phyloP scores from a whole-genome alignment of 2,113 vertebrate genomes.

The Okapia johnstoni region DNA sequence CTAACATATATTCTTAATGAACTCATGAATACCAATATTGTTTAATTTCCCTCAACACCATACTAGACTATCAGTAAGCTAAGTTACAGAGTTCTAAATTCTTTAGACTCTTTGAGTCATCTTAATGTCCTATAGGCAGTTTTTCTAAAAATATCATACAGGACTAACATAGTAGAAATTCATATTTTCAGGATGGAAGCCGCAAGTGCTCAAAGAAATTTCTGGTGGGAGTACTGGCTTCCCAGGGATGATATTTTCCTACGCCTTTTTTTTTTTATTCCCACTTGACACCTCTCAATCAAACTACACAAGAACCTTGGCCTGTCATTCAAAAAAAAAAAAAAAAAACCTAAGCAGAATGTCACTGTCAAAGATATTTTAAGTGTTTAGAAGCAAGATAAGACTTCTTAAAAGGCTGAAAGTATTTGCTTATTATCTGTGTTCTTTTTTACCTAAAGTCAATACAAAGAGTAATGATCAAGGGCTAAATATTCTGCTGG shows the following conservation, averaged over 20 bases:
- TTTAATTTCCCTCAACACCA: neutral
- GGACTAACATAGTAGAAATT: neutral
- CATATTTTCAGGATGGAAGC: neutral
- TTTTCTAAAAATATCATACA: conserved; percentile 30
- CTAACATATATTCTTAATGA: neutral
- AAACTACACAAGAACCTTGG: neutral
- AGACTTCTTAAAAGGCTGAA: neutral
- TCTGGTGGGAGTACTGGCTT: neutral
- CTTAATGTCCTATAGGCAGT: neutral
- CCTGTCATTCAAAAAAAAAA: neutral
- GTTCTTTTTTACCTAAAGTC: neutral
- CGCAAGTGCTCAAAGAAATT: neutral
- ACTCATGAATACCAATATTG: neutral
- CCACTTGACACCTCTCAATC: conserved; percentile 31
- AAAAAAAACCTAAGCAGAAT: neutral
- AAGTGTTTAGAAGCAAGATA: neutral
- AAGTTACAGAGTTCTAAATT: neutral
- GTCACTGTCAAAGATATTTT: neutral
- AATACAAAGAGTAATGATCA: neutral
- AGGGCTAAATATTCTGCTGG: neutral
- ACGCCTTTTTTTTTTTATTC: neutral
- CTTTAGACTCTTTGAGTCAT: neutral
- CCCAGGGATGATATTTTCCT: neutral
- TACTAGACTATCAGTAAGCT: neutral
- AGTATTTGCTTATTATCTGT: neutral